Conservation (phyloP, 1,140 invertebrate species). For the Drosophila neocordata region DNA sequence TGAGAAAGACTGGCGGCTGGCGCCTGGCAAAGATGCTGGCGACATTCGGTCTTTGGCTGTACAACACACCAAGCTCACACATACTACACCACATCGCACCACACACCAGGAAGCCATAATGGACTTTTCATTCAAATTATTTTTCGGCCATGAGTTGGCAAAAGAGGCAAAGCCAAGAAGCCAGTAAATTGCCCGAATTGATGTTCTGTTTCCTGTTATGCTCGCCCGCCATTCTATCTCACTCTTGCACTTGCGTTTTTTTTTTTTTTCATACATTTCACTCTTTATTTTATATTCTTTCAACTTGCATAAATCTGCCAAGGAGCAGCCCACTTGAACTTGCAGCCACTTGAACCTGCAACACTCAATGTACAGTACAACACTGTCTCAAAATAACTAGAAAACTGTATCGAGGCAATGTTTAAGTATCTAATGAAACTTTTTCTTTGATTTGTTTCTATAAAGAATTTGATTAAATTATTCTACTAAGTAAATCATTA, state of each 20-base stretch:
- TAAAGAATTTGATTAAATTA: too few relatives aligned
- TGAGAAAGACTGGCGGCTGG: slow-evolving; percentile 40
- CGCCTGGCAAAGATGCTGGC: slow-evolving; percentile 53
- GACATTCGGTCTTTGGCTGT: slow-evolving; percentile 49
- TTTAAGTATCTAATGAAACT: too few relatives aligned
- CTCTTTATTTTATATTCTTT: slow-evolving; percentile 44
- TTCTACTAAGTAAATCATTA: too few relatives aligned
- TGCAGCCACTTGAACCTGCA: slow-evolving; percentile 29
- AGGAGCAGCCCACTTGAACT: slow-evolving; percentile 21
- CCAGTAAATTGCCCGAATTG: slow-evolving; percentile 69
- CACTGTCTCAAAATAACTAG: not conserved
- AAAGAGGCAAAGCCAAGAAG: slow-evolving; percentile 38
- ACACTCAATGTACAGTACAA: slow-evolving; percentile 46
- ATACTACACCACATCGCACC: not conserved
- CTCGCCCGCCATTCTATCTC: slow-evolving; percentile 32
- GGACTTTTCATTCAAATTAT: slow-evolving; percentile 83
- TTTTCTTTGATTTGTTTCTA: too few relatives aligned
- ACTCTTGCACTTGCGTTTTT: slow-evolving; percentile 1
- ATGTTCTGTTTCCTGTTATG: slow-evolving; percentile 71
- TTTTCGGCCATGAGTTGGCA: slow-evolving; percentile 46
- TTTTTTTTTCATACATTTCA: slow-evolving; percentile 14
- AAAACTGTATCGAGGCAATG: not conserved
- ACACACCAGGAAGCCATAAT: slow-evolving; percentile 73
- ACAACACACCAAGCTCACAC: not conserved
- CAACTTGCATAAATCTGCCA: slow-evolving; percentile 56